Percentiles rank a stretch among this genome's conserved stretches.
Evolutionary conservation across 1,140 invertebrate genomes (phyloP).

Genomic region (Lasioglossum albipes): DNA sequence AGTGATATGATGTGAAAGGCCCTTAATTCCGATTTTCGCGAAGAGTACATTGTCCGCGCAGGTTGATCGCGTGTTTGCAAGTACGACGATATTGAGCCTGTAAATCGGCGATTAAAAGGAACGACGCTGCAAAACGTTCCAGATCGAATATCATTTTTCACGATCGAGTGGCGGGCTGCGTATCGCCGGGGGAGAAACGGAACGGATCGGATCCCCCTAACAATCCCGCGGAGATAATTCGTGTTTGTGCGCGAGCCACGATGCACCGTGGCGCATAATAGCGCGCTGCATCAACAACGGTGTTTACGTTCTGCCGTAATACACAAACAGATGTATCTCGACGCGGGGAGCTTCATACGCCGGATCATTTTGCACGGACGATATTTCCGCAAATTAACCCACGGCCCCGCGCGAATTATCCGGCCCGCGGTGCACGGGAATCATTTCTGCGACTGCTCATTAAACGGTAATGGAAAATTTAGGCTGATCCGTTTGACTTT

Average conservation of each 20-base stretch:
- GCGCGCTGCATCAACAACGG: constrained; percentile 35
- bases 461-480: constrained; percentile 4
- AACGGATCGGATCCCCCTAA: constrained; percentile 25
- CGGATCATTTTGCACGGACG: constrained; percentile 40
- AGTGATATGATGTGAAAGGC: too few species aligned
- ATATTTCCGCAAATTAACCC: constrained; percentile 34
- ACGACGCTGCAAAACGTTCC: constrained; percentile 4
- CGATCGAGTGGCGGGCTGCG: background rate
- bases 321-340: constrained; percentile 36
- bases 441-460: constrained; percentile 5
- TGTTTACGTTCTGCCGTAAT: constrained; percentile 33
- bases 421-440: background rate
- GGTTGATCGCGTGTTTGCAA: too few species aligned
- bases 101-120: background rate
- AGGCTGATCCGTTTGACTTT: constrained; percentile 1
- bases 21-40: too few species aligned
- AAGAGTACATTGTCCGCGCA: too few species aligned
- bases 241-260: constrained; percentile 16
- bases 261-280: constrained; percentile 31
- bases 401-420: background rate
- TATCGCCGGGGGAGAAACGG: background rate
- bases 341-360: background rate
- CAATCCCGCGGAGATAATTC: constrained; percentile 37
- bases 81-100: background rate
- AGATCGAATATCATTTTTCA: constrained; percentile 24